Conservation (phyloP, 2,888 invertebrate genomes). For the Drosophila pseudotalamancana region DNA sequence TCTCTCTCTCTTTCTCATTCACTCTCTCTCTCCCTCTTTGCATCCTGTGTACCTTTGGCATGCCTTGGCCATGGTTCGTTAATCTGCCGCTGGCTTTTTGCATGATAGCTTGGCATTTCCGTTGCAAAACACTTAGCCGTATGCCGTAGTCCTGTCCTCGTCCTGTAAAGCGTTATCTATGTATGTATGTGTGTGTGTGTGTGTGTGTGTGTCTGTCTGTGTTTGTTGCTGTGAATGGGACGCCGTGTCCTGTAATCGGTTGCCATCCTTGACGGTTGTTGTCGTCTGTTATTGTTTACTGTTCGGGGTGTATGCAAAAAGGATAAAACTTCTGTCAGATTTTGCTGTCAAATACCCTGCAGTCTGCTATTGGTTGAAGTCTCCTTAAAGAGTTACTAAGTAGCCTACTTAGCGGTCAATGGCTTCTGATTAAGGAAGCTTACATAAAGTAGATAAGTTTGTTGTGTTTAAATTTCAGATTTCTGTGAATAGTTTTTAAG, state of each 20-base stretch:
- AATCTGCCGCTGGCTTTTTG: conserved; percentile 77
- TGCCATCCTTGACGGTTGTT: conserved; percentile 59
- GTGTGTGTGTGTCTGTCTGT: background rate
- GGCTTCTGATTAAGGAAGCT: background rate
- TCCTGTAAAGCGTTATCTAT: conserved; percentile 12
- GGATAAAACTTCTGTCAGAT: conserved; percentile 15
- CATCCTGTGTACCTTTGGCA: conserved; percentile 59
- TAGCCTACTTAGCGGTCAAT: conserved; percentile 2
- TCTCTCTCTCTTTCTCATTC: background rate
- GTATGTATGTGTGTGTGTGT: background rate
- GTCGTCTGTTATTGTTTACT: conserved; percentile 71
- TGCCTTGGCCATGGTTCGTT: conserved; percentile 78
- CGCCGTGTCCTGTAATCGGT: conserved; percentile 66
- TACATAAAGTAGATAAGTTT: background rate
- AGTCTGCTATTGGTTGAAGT: background rate
- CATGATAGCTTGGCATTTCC: conserved; percentile 77
- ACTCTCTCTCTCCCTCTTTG: conserved; percentile 22
- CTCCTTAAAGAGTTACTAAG: background rate
- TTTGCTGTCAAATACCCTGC: conserved; percentile 40
- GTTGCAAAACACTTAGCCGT: conserved; percentile 77
- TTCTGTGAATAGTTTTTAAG: background rate
- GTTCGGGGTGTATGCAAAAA: conserved; percentile 35
- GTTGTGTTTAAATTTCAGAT: background rate
- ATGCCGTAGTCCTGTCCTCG: conserved; percentile 23
- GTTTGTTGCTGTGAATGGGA: background rate